Evolutionary conservation across 2,888 invertebrate genomes (phyloP), one percentile per base, ranked within the genome.

Genomic region (Branchellion lobata): DNA sequence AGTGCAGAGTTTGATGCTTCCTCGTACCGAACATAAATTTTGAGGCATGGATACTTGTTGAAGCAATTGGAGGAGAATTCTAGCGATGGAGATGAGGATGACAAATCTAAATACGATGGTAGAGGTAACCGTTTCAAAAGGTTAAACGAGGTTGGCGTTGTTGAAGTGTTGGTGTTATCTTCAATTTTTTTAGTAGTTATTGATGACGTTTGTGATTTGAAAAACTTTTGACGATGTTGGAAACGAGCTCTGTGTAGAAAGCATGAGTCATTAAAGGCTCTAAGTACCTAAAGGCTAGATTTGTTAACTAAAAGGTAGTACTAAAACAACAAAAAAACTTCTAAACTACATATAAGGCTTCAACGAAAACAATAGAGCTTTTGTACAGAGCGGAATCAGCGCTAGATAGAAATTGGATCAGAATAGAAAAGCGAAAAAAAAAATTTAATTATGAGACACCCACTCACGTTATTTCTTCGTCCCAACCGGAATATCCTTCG

Each of bases 401-500:
- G n/a, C n/a, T n/a, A n/a, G n/a, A n/a, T n/a, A n/a, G n/a, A n/a
- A n/a, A n/a, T n/a, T n/a, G n/a, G n/a, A n/a, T n/a, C n/a, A n/a
- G n/a, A n/a, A n/a, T n/a, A n/a, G n/a, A n/a, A n/a, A n/a, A n/a
- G n/a, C n/a, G n/a, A n/a, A n/a, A n/a, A n/a, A n/a, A n/a, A n/a
- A n/a, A n/a, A n/a, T n/a, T n/a, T n/a, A n/a, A n/a, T n/a, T n/a
- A n/a, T n/a, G n/a, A n/a, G n/a, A n/a, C n/a, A n/a, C n/a, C n/a
- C 40, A 24, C 72, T 47, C 24, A 40, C 47, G 40, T 21, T 47
- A 72, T 72, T 24, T n/a, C 27, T 40, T 72, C 47, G 61, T 79
- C 79, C 33, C 53, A 68, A 5, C 74, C 81, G 36, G 69, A 57
- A 34, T 81, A 80, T 33, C 82, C 81, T 31, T 80, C 80, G 11